phyloP scores from a whole-genome alignment of 2,113 vertebrate genomes.

The Hoplias malabaricus region DNA sequence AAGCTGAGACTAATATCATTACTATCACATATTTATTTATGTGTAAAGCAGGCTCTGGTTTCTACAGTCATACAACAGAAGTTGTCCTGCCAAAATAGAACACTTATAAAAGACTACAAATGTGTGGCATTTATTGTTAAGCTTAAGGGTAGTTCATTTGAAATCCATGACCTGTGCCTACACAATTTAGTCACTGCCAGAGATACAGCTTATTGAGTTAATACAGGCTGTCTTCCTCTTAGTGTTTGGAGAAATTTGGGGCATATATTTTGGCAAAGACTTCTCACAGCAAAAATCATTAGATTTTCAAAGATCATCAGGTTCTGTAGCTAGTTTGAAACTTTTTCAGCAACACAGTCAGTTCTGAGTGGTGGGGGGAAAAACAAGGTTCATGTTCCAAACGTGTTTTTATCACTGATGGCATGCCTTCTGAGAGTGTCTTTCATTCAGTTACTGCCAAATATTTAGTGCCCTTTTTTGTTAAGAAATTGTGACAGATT shows the following conservation, averaged over 20 bases:
- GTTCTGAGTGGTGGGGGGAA: neutral
- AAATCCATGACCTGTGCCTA: slow-evolving; percentile 62
- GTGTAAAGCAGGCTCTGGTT: neutral
- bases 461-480: neutral
- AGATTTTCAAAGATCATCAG: neutral
- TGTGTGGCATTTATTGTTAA: neutral
- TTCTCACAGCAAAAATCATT: neutral
- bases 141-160: slow-evolving; percentile 28
- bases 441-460: neutral
- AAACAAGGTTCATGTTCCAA: neutral
- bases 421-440: neutral
- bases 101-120: neutral
- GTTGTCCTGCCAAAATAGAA: neutral
- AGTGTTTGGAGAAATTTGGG: neutral
- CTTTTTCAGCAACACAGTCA: neutral
- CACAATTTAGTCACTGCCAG: slow-evolving; percentile 61
- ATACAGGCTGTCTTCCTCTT: slow-evolving; percentile 19
- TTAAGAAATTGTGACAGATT: neutral
- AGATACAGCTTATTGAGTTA: slow-evolving; percentile 51
- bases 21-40: neutral
- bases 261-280: neutral
- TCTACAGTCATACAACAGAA: neutral
- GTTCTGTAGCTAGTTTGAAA: no score
- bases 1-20: neutral
- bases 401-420: neutral